Evolutionary conservation across 1,140 invertebrate genomes (phyloP).

Genomic region (Portunus trituberculatus): DNA sequence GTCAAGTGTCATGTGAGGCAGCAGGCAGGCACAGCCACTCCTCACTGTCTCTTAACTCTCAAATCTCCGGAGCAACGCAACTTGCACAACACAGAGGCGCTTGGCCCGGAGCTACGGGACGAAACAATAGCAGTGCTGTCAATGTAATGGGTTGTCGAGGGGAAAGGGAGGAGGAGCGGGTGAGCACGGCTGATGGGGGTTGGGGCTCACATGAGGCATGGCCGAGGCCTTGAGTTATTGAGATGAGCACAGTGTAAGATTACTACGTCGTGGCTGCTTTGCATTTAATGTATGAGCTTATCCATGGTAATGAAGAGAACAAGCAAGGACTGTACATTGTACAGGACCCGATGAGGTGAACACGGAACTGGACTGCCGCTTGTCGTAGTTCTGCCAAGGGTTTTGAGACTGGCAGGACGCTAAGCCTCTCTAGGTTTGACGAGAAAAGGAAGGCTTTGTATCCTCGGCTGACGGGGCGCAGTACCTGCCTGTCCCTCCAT

Average conservation of each 20-base stretch:
- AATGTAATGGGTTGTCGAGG: background rate
- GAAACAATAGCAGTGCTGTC: constrained; percentile 2
- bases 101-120: background rate
- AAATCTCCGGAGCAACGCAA: background rate
- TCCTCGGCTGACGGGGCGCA: background rate
- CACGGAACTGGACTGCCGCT: background rate
- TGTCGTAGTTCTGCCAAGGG: background rate
- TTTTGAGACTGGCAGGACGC: background rate
- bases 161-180: background rate
- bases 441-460: background rate
- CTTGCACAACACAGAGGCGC: background rate
- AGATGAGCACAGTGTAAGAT: constrained; percentile 45
- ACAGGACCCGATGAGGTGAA: background rate
- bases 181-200: background rate
- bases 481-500: background rate
- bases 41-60: background rate
- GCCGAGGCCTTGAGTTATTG: constrained; percentile 5
- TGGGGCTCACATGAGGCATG: background rate
- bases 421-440: background rate
- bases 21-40: background rate
- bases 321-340: background rate
- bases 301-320: background rate
- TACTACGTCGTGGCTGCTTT: constrained; percentile 14
- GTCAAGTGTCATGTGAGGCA: background rate
- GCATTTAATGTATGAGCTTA: constrained; percentile 57